phyloP scores from a whole-genome alignment of 2,113 vertebrate species.

The Abramis brama region DNA sequence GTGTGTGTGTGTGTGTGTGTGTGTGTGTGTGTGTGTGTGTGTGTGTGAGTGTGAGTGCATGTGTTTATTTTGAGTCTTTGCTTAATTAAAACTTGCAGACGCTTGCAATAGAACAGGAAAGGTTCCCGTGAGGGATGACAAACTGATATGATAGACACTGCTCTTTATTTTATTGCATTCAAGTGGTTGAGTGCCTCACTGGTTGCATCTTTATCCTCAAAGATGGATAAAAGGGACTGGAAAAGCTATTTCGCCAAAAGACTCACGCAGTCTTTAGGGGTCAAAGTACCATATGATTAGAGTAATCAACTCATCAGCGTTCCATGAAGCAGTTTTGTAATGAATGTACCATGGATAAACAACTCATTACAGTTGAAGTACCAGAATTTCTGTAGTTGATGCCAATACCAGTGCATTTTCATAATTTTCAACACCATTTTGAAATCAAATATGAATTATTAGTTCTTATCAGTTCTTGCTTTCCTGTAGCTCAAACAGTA shows the following conservation, averaged over 20 bases:
- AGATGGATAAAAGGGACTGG: not conserved
- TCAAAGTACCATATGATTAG: slow-evolving; percentile 2
- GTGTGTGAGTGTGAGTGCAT: slow-evolving; percentile 26
- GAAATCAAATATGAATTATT: not conserved
- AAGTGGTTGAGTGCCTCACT: not conserved
- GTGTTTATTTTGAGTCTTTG: slow-evolving; percentile 30
- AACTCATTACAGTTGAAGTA: not conserved
- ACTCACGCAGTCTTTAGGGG: not conserved
- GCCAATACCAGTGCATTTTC: not conserved
- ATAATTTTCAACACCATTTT: not conserved
- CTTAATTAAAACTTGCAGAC: slow-evolving; percentile 53
- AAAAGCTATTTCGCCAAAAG: not conserved
- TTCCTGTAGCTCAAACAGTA: too few species aligned
- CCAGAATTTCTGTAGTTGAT: not conserved
- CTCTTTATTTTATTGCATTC: not conserved
- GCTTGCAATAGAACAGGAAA: slow-evolving; percentile 29
- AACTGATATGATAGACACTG: slow-evolving; percentile 23
- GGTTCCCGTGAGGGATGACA: slow-evolving; percentile 16
- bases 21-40: slow-evolving; percentile 28
- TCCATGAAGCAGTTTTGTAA: not conserved
- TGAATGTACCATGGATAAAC: not conserved
- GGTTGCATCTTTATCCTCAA: not conserved
- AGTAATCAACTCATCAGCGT: slow-evolving; percentile 10
- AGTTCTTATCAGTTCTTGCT: too few species aligned
- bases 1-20: slow-evolving; percentile 27